Percentiles rank a stretch among this genome's conserved stretches.
Evolutionary conservation across 2,113 vertebrate genomes (phyloP).

Genomic region (Nesogale talazaci): DNA sequence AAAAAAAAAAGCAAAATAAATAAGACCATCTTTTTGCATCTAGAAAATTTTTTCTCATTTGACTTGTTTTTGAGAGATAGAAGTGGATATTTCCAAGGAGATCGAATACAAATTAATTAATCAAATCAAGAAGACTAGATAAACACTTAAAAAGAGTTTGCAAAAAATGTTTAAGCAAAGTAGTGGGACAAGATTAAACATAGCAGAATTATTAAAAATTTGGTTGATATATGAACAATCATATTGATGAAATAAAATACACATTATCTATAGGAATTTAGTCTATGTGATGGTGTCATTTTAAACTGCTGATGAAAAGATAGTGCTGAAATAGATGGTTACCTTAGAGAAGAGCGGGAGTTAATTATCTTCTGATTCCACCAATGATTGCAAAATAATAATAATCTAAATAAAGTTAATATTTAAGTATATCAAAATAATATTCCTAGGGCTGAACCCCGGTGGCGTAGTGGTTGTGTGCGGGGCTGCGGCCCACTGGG

Average conservation of each 20-base stretch:
- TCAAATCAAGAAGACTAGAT: background rate
- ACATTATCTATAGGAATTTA: background rate
- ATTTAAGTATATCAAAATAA: background rate
- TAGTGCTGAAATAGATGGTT: background rate
- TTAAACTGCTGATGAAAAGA: conserved; percentile 2
- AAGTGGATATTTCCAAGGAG: background rate
- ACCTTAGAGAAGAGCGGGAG: background rate
- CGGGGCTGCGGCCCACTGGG: no score
- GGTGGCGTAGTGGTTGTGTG: no score
- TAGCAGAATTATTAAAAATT: conserved; percentile 11
- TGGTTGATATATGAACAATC: background rate
- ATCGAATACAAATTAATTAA: background rate
- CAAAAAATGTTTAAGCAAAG: background rate
- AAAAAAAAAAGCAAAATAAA: background rate
- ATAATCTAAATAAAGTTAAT: background rate
- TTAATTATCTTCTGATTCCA: background rate
- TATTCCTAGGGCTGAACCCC: no score
- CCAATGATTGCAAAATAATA: conserved; percentile 35
- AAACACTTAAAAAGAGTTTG: background rate
- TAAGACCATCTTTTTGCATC: background rate
- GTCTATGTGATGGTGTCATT: background rate
- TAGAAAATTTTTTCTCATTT: background rate
- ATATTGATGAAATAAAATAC: conserved; percentile 16
- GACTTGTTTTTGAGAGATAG: background rate
- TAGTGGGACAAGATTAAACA: background rate